Evolutionary conservation across 2,888 invertebrate genomes (phyloP).

Genomic region (Calliopum simillimum): DNA sequence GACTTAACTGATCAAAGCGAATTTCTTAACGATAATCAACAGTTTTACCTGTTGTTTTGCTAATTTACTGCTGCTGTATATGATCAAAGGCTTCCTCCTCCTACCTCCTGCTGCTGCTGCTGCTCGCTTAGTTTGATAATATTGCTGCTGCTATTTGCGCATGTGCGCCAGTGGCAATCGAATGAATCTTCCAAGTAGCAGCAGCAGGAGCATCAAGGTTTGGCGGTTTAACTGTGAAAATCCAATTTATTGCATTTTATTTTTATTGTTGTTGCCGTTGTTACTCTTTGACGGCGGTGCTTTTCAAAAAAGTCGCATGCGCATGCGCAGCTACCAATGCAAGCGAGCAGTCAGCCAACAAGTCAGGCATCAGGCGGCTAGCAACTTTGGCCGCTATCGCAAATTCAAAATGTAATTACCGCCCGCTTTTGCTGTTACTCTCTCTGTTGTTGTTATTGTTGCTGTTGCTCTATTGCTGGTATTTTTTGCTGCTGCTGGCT

Average conservation of each 20-base stretch:
- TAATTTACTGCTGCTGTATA: constrained; percentile 11
- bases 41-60: constrained; percentile 8
- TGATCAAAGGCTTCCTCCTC: neutral
- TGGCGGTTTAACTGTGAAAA: constrained; percentile 20
- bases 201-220: neutral
- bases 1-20: constrained; percentile 8
- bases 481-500: neutral
- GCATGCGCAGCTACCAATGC: neutral
- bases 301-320: constrained; percentile 11
- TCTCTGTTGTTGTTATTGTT: neutral
- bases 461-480: neutral
- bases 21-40: constrained; percentile 16
- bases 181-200: neutral
- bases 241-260: constrained; percentile 22
- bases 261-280: neutral
- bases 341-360: neutral
- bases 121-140: neutral
- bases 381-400: neutral
- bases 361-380: neutral
- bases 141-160: neutral
- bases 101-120: neutral
- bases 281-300: neutral
- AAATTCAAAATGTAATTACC: constrained; percentile 18
- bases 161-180: constrained; percentile 7
- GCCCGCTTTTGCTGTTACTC: constrained; percentile 1